Evolutionary conservation across 2,113 vertebrate genomes (phyloP).

Genomic region (Thinocorus orbignyianus): DNA sequence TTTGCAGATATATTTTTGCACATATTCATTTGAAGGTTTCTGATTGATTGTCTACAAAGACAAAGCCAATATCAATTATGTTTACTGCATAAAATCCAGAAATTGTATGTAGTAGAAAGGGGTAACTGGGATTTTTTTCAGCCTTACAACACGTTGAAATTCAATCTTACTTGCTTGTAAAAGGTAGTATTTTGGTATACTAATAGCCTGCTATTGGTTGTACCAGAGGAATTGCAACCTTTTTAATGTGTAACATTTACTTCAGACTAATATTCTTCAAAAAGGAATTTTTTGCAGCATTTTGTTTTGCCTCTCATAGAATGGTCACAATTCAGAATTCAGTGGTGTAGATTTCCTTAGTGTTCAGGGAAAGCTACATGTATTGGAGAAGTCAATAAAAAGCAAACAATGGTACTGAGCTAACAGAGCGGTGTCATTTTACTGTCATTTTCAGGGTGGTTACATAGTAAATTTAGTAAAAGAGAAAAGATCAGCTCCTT

Average conservation of each 20-base stretch:
- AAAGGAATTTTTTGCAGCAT: background rate
- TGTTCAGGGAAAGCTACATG: background rate
- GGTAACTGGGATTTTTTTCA: background rate
- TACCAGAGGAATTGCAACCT: background rate
- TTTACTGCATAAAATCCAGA: background rate
- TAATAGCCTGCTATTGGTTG: background rate
- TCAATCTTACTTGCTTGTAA: background rate
- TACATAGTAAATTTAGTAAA: background rate
- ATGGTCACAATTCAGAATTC: background rate
- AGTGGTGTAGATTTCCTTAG: background rate
- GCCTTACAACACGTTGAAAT: background rate
- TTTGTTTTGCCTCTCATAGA: background rate
- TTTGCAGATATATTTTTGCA: background rate
- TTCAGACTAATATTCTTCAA: background rate
- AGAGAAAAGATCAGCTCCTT: background rate
- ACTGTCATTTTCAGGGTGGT: background rate
- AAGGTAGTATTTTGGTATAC: background rate
- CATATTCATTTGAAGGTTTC: background rate
- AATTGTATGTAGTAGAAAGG: background rate
- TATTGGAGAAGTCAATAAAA: background rate
- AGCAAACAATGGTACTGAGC: background rate
- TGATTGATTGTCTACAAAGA: background rate
- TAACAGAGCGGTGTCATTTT: background rate
- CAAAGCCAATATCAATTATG: background rate
- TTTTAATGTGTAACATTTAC: background rate